phyloP scores from a whole-genome alignment of 1,140 invertebrate species.

The Campoletis sonorensis region DNA sequence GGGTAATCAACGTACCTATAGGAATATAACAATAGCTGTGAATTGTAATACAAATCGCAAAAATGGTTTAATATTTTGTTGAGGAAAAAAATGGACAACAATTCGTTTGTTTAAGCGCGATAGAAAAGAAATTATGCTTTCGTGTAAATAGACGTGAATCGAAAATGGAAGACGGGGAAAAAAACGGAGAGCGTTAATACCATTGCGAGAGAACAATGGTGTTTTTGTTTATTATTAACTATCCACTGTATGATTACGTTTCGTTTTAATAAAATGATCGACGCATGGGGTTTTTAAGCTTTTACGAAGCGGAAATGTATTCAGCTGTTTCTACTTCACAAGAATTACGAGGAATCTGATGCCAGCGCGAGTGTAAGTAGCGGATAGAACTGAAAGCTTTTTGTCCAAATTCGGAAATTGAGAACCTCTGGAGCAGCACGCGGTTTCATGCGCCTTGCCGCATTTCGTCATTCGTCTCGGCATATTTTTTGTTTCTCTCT shows the following conservation, averaged over 20 bases:
- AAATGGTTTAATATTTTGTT: constrained; percentile 4
- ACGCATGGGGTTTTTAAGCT: background rate
- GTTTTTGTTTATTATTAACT: background rate
- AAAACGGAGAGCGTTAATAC: background rate
- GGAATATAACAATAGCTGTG: too few species aligned
- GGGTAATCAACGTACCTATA: too few species aligned
- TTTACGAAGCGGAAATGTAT: background rate
- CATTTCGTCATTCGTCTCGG: constrained; percentile 27
- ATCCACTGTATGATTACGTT: background rate
- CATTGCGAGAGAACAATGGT: background rate
- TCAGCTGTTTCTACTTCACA: too few species aligned
- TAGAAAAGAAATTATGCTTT: background rate
- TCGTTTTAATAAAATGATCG: background rate
- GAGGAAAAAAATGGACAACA: background rate
- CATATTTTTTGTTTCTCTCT: constrained; percentile 14
- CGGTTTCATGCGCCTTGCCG: constrained; percentile 11
- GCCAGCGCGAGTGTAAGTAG: too few species aligned
- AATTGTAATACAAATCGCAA: background rate
- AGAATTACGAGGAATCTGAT: too few species aligned
- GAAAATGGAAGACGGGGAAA: background rate
- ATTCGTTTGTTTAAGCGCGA: too few species aligned
- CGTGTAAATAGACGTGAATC: constrained; percentile 13
- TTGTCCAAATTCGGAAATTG: background rate
- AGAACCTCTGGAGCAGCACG: constrained; percentile 28
- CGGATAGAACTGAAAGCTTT: too few species aligned